phyloP scores from a whole-genome alignment of 2,797 vertebrate species.

The Hydrolagus colliei region DNA sequence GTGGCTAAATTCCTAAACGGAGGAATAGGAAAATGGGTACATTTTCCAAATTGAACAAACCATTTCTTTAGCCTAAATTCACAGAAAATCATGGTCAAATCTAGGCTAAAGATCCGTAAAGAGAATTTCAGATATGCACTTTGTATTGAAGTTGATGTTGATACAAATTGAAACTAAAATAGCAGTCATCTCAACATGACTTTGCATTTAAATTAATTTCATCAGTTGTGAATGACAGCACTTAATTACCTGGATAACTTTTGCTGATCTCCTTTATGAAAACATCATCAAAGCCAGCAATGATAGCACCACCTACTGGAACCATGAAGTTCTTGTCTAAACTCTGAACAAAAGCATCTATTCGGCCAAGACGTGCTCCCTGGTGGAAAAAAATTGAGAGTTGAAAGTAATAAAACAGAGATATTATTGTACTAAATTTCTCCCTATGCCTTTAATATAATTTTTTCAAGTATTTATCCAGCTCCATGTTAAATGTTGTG shows the following conservation, averaged over 20 bases:
- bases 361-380: slow-evolving; percentile 82
- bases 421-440: neutral
- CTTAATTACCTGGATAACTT: slow-evolving; percentile 84
- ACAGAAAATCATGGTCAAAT: neutral
- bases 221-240: slow-evolving; percentile 35
- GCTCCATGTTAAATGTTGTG: too few relatives aligned
- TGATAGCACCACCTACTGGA: slow-evolving; percentile 94
- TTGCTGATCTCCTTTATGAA: slow-evolving; percentile 91
- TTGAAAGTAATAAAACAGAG: neutral
- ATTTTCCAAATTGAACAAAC: neutral
- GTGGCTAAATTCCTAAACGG: neutral
- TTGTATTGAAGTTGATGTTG: neutral
- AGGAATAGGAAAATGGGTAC: too few relatives aligned
- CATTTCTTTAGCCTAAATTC: neutral
- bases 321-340: slow-evolving; percentile 99
- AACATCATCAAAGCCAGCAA: slow-evolving; percentile 82
- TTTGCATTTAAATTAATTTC: neutral
- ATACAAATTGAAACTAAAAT: neutral
- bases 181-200: neutral
- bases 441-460: too few relatives aligned
- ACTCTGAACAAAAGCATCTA: slow-evolving; percentile 94
- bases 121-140: neutral
- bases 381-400: slow-evolving; percentile 43
- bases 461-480: too few relatives aligned
- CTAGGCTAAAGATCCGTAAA: neutral